These are phyloP conservation scores for Camponotus fellah DNA, from an alignment of 2,888 invertebrate species.

Conservation along the genomic window DNA sequence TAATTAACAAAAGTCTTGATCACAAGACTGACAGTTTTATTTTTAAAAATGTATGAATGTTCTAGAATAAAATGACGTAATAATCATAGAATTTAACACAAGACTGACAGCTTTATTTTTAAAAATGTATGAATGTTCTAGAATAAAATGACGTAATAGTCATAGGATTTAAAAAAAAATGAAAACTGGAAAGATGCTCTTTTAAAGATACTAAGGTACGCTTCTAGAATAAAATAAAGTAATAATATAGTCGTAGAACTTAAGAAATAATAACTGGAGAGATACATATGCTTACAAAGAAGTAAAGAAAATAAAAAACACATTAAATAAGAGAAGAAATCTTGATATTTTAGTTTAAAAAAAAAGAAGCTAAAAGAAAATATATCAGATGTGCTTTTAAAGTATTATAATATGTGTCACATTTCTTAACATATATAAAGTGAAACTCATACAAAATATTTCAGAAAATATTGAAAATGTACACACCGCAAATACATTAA, in stretches of 20 bases:
- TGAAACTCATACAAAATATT: background rate
- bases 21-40: background rate
- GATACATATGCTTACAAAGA: background rate
- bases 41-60: background rate
- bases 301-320: background rate
- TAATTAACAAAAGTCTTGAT: too few species aligned
- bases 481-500: background rate
- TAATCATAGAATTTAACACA: background rate
- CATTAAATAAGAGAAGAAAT: background rate
- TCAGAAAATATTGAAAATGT: background rate
- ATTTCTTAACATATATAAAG: too few species aligned
- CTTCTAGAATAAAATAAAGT: background rate
- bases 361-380: background rate
- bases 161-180: background rate
- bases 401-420: background rate
- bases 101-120: background rate
- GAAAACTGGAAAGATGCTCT: background rate
- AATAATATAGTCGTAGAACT: background rate
- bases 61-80: background rate
- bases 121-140: background rate
- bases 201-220: too few species aligned
- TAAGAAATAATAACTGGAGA: background rate
- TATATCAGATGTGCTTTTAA: background rate
- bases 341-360: conserved; percentile 2
- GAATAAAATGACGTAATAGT: background rate